These are phyloP conservation scores for Heteronetta atricapilla DNA, from an alignment of 2,113 vertebrate genomes.

Conservation along the genomic window DNA sequence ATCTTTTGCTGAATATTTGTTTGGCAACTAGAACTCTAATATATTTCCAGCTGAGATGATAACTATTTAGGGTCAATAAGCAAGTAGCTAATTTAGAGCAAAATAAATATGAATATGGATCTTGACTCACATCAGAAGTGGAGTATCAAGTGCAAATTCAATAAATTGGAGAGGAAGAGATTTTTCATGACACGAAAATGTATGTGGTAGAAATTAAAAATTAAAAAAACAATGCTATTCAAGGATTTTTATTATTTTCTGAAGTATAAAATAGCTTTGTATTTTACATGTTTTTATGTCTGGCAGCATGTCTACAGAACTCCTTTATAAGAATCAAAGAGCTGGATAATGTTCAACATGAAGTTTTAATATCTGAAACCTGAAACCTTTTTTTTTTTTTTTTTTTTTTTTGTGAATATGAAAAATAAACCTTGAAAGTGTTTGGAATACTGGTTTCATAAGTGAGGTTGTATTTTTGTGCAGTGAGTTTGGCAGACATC, in stretches of 20 bases:
- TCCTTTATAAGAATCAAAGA: neutral
- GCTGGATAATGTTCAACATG: neutral
- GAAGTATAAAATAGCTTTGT: neutral
- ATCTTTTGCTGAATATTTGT: constrained; percentile 82
- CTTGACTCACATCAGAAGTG: constrained; percentile 3
- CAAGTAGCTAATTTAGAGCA: constrained; percentile 79
- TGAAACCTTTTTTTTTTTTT: too few species aligned
- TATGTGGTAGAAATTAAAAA: neutral
- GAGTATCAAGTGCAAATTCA: neutral
- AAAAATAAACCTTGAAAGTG: neutral
- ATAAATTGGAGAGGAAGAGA: neutral
- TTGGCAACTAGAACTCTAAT: constrained; percentile 82
- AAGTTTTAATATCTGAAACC: neutral
- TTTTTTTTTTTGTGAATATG: neutral
- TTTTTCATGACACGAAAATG: neutral
- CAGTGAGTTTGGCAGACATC: neutral
- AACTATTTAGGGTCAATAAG: constrained; percentile 82
- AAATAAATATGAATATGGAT: constrained; percentile 73
- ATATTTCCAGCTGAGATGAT: constrained; percentile 83
- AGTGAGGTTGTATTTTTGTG: neutral
- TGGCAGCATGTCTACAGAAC: neutral
- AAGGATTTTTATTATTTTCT: neutral
- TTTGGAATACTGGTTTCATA: neutral
- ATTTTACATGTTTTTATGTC: neutral
- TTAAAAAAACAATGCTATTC: neutral